Percentiles rank a stretch among this genome's conserved stretches.
These are phyloP conservation scores for Margarornis squamiger DNA, from an alignment of 2,797 vertebrate species.

Conservation along the genomic window DNA sequence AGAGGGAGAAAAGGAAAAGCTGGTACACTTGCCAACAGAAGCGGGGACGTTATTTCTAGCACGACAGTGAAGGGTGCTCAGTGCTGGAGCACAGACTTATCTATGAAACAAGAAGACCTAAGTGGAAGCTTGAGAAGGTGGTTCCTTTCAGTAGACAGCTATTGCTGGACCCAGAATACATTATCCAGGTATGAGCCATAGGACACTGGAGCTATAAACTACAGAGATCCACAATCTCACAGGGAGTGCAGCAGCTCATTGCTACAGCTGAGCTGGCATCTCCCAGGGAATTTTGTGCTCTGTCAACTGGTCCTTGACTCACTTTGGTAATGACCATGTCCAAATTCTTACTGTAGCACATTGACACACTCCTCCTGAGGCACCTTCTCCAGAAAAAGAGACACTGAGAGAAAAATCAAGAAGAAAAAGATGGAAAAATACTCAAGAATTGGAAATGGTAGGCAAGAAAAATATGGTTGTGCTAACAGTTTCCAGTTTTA, in stretches of 20 bases:
- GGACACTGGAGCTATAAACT: not conserved
- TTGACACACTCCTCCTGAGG: not conserved
- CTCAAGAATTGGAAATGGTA: not conserved
- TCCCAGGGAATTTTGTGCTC: not conserved
- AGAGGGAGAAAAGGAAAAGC: not conserved
- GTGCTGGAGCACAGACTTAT: not conserved
- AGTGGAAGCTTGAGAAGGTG: not conserved
- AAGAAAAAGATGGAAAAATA: not conserved
- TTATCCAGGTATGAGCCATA: not conserved
- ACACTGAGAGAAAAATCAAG: not conserved
- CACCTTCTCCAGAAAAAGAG: not conserved
- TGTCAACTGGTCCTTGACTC: not conserved
- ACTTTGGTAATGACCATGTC: not conserved
- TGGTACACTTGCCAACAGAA: not conserved
- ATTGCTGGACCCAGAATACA: not conserved
- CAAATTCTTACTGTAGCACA: not conserved
- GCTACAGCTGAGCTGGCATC: not conserved
- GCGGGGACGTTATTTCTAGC: not conserved
- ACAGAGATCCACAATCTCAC: not conserved
- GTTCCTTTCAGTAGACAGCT: not conserved
- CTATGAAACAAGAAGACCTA: not conserved
- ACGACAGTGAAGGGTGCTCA: rapidly evolving
- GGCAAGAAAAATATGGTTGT: not conserved
- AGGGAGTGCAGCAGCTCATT: not conserved
- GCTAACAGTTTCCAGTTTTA: not conserved